Percentiles rank a stretch among this genome's conserved stretches.
These are phyloP conservation scores for Lindbergichthys nudifrons DNA, from an alignment of 2,797 vertebrate genomes.

Conservation along the genomic window DNA sequence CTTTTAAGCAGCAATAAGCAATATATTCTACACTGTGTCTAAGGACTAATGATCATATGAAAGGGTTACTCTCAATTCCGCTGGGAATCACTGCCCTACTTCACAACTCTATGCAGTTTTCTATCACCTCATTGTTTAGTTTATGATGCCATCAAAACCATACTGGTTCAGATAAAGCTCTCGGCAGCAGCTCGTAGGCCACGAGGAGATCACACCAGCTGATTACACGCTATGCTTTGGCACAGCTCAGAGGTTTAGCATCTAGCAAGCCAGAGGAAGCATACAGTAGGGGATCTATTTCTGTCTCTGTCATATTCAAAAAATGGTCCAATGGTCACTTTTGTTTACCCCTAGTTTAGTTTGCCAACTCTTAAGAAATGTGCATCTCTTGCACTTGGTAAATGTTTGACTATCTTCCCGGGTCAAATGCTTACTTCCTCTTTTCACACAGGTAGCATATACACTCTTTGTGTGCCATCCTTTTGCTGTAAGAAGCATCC, in stretches of 20 bases:
- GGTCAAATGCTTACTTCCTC: neutral
- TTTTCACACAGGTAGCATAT: constrained; percentile 8
- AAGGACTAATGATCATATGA: constrained; percentile 18
- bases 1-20: neutral
- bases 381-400: constrained; percentile 25
- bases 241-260: neutral
- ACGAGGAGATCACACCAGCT: constrained; percentile 6
- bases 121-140: constrained; percentile 8
- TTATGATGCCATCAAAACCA: neutral
- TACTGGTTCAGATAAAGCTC: constrained; percentile 1
- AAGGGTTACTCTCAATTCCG: constrained; percentile 18
- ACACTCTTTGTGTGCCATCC: neutral
- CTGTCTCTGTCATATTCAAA: constrained; percentile 26
- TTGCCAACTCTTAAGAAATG: constrained; percentile 32
- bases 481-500: constrained; percentile 16
- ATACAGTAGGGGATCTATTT: neutral
- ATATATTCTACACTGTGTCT: neutral
- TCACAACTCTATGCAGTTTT: constrained; percentile 10
- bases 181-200: neutral
- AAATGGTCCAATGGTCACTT: constrained; percentile 47
- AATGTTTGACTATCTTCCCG: constrained; percentile 64
- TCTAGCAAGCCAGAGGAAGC: neutral
- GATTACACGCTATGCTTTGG: neutral
- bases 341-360: constrained; percentile 10
- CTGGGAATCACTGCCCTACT: constrained; percentile 17